Conservation (phyloP, 2,888 invertebrate genomes). For the Conomelus anceps region DNA sequence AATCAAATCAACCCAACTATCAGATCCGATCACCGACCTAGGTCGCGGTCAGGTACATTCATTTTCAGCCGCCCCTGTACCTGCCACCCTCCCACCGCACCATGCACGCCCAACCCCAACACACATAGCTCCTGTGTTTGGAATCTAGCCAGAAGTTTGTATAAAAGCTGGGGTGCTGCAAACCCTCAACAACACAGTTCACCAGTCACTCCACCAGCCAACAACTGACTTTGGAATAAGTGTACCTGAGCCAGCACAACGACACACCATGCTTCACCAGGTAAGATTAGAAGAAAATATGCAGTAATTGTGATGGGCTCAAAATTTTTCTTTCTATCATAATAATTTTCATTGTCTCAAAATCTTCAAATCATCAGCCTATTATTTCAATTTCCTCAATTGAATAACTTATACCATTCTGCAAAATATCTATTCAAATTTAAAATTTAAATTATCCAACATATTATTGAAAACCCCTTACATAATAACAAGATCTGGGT, state of each 20-base stretch:
- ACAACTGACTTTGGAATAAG: neutral
- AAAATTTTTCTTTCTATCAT: too few species aligned
- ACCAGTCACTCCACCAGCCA: neutral
- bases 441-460: too few species aligned
- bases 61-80: neutral
- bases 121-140: neutral
- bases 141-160: neutral
- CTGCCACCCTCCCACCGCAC: too few species aligned
- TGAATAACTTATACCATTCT: too few species aligned
- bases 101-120: neutral
- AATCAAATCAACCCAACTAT: neutral
- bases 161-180: neutral
- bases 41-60: neutral
- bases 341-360: too few species aligned
- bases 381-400: too few species aligned
- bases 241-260: neutral
- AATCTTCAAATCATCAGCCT: too few species aligned
- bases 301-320: too few species aligned
- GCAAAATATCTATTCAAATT: too few species aligned
- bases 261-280: neutral
- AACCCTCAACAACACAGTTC: neutral
- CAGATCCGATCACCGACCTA: neutral
- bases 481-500: too few species aligned
- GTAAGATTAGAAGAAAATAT: neutral
- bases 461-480: too few species aligned